Evolutionary conservation across 2,113 vertebrate species (phyloP), one percentile per base, ranked within the genome.

Genomic region (Zootoca vivipara): DNA sequence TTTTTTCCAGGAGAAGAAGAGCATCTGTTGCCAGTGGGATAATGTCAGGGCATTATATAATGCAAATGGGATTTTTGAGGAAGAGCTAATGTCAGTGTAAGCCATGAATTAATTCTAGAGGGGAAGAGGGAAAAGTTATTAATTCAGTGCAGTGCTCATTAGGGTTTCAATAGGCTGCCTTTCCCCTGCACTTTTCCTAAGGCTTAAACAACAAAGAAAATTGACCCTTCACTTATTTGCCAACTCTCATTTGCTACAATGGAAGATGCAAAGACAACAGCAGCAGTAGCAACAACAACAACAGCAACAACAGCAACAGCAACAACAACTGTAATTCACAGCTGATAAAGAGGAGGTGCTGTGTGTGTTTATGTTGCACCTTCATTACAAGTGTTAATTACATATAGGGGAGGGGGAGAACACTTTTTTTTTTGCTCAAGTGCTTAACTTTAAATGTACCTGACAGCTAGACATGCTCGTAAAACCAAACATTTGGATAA

Each of bases 11-110:
- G 80, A 83, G 40, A 3, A 9, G 83, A 87, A 28, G n/a, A 82
- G 82, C 89, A 78, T 91, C 15, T 93, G 87, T 88, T 83, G 30
- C 40, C 92, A 93, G 62, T 42, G 90, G 75, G 92, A 84, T 87
- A 91, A 74, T 80, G 83, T 88, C n/a, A 18, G 69, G 67, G 83
- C 67, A 93, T 92, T 93, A 91, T 67, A 93, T 88, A 78, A 94
- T 87, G 72, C 72, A 91, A 94, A 93, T 93, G 77, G 90, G 83
- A 86, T 90, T 91, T 94, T 88, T n/a, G 15, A 82, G 80, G 58
- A 78, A 94, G 83, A 90, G 73, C 92, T 88, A 90, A 92, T 90
- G 84, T 83, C 87, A 72, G 3, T 75, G 87, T 83, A 86, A 79
- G 38, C 33, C 15, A 1, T 80, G 85, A 93, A 92, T 92, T 94